phyloP scores from a whole-genome alignment of 2,113 vertebrate genomes.

The Proterorhinus semilunaris region DNA sequence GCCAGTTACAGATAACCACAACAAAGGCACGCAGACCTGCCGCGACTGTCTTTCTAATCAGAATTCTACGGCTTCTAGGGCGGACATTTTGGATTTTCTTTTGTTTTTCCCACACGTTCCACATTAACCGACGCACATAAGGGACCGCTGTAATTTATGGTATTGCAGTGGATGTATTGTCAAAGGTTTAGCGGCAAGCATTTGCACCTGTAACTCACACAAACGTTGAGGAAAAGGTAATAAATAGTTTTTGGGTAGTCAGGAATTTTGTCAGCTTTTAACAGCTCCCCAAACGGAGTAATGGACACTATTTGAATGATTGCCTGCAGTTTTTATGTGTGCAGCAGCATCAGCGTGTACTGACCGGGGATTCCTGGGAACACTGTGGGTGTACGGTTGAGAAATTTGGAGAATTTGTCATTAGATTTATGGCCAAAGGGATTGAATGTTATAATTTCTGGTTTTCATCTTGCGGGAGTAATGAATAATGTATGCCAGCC shows the following conservation, averaged over 20 bases:
- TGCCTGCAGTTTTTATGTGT: neutral
- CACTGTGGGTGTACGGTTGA: neutral
- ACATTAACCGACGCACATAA: constrained; percentile 60
- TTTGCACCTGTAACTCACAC: constrained; percentile 63
- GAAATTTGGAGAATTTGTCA: neutral
- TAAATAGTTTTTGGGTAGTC: constrained; percentile 20
- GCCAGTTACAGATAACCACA: constrained; percentile 57
- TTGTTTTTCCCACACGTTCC: constrained; percentile 33
- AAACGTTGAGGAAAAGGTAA: constrained; percentile 28
- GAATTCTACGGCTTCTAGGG: constrained; percentile 47
- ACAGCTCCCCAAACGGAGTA: constrained; percentile 11
- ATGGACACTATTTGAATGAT: constrained; percentile 2
- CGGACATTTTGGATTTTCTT: constrained; percentile 45
- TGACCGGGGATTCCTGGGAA: neutral
- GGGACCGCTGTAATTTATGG: constrained; percentile 70
- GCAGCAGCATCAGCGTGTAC: neutral
- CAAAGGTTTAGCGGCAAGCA: constrained; percentile 53
- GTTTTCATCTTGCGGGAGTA: too few species aligned
- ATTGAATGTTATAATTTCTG: neutral
- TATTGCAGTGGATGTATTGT: constrained; percentile 61
- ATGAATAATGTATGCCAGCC: too few species aligned
- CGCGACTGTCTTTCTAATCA: constrained; percentile 60
- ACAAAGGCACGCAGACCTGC: constrained; percentile 35
- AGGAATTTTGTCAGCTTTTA: constrained; percentile 27
- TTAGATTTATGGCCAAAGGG: neutral